Base-by-base conservation (phyloP, 1,140 invertebrate species). In the Forficula auricularia region DNA sequence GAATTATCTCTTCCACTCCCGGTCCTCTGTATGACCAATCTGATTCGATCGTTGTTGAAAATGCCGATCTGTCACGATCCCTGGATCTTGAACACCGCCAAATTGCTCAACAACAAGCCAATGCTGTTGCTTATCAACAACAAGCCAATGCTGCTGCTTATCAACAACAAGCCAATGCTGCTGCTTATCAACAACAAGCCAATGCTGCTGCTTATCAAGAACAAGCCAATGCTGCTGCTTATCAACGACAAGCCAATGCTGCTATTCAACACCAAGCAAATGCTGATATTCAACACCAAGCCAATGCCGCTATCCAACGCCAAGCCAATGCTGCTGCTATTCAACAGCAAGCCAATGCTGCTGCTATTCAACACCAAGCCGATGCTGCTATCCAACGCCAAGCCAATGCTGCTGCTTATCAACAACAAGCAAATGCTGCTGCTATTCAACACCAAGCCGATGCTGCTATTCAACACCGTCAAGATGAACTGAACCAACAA, bases 41-140 rank as follows among this genome's bases (percentile, higher is more conserved):
- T 10, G 62, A 63, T 45, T 50, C 53, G 4, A 50, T 63, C 2
- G 53, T 58, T 2, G 52, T 65, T 1, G 61, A 65, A 1, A 62
- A 59, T 32, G 48, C 58, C 2, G 57, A 61, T 13, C 60, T 62
- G 10, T 27, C 44, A 44, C 39, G 27, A 27, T 27, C 22, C 10
- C 22, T 27, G 4, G 4, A 4, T 27, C 22, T 27, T 27, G 22
- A 27, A 27, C 22, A 27, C 10, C 22, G 22, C 10, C 22, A 27
- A 27, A 10, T 6, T 27, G 22, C 22, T 27, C 22, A 10, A 6
- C 4, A 27, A 27, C 22, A 27, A 27, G 4, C 10, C 10, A 10
- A 27, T 27, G 22, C 22, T 27, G 4, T 4, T 27, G 22, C 22
- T 27, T 19, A 46, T 43, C 46, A 51, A 19, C 39, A 50, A 16